Evolutionary conservation across 1,140 invertebrate genomes (phyloP), one percentile per base, ranked within the genome.

Genomic region (Rhagoletis pomonella): DNA sequence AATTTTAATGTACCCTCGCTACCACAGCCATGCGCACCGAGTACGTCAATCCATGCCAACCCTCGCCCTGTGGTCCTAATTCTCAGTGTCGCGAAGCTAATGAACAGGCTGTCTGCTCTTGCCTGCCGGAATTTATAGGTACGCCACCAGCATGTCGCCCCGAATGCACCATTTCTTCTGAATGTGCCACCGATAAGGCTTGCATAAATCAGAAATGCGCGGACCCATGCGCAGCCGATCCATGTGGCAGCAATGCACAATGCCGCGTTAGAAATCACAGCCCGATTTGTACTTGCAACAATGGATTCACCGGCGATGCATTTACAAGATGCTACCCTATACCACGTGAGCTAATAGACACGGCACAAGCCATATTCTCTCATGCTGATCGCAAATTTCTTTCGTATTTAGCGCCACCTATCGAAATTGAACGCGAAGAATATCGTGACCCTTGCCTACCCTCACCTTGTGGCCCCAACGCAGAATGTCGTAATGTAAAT

Each of bases 401-500:
- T 39, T 58, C n/a, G 17, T 55, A 65, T 96, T 95, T 92, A 93
- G 95, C 87, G 94, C 96, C 89, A 94, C 95, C 88, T 94, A 88
- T 90, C 39, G 96, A 87, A 96, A 96, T 93, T 95, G 95, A 90
- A 95, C 95, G 91, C 87, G 94, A 87, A 39, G 96, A 86, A 17
- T 58, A 89, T 42, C 89, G 91, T 69, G 94, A 98, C 93, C 96
- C 96, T 0, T 98, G 97, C 91, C 93, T 95, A 89, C 96, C 96
- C 67, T 96, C 96, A 81, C 96, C 96, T 2, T 98, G 97, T 90
- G 96, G 96, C 67, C 94, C 96, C 0, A 96, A 97, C 92, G 96
- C 97, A n/a, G 94, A 96, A 91, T 98, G 97, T 92, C 95, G 95
- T 85, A 95, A 96, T 85, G 93, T 96, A 4, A 95, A 96, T 77